Conservation (phyloP, 23 tunicate species). For the Trididemnum nubilum region DNA sequence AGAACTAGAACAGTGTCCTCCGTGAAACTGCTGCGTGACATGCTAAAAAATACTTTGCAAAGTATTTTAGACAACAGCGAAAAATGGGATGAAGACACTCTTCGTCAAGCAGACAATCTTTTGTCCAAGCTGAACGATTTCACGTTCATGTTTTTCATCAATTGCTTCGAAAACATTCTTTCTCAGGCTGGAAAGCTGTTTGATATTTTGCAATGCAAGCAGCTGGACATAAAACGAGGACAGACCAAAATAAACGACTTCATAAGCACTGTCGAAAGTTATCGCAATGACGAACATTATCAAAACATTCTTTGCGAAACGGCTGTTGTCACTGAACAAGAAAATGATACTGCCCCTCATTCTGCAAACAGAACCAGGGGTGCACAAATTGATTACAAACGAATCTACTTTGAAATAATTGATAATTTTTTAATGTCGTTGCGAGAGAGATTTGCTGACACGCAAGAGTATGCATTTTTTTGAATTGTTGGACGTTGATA, state of each 20-base stretch:
- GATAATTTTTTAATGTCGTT: conserved; percentile 20
- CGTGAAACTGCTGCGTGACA: background rate
- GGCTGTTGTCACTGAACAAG: too few relatives aligned
- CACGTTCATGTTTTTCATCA: conserved; percentile 15
- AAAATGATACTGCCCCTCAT: conserved; percentile 5
- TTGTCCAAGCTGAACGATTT: conserved; percentile 9
- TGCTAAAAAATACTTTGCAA: background rate
- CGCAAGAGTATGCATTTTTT: conserved; percentile 14
- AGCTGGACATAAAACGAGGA: conserved; percentile 21
- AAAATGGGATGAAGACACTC: conserved; percentile 4
- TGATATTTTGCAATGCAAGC: conserved; percentile 27
- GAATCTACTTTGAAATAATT: too few relatives aligned
- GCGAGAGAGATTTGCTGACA: conserved; percentile 21
- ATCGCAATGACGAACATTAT: conserved; percentile 8
- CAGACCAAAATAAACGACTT: too few relatives aligned
- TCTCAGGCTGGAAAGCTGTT: conserved; percentile 20
- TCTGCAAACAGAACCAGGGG: conserved; percentile 2
- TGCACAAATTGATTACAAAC: too few relatives aligned
- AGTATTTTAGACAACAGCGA: conserved; percentile 15
- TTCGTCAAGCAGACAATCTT: too few relatives aligned
- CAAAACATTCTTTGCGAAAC: conserved; percentile 6
- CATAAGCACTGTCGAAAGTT: too few relatives aligned
- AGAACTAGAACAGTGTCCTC: conserved; percentile 27
- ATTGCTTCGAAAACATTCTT: too few relatives aligned
- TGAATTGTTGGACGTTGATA: conserved; percentile 12